Evolutionary conservation across 92 coral and sea anemone species (phyloP).

Genomic region (Phenganax marumi): DNA sequence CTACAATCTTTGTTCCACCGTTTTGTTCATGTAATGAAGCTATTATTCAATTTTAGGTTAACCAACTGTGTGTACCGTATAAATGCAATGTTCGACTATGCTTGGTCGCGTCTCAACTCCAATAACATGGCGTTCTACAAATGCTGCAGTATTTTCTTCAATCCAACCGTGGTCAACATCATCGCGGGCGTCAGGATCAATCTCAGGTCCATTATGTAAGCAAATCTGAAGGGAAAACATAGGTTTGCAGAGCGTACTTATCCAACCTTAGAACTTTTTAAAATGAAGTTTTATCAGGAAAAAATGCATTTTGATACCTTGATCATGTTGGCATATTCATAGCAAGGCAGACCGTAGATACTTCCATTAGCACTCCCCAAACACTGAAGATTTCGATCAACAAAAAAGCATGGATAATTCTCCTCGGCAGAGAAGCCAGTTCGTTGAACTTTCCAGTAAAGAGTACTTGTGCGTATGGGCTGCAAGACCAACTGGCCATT

Average conservation of each 20-base stretch:
- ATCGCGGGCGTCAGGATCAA: constrained; percentile 27
- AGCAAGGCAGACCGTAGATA: constrained; percentile 74
- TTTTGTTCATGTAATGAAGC: no score
- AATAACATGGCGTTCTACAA: constrained; percentile 43
- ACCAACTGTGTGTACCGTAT: constrained; percentile 62
- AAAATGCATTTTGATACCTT: constrained; percentile 56
- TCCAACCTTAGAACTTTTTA: no score
- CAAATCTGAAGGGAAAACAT: constrained; percentile 51
- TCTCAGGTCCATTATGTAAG: constrained; percentile 43
- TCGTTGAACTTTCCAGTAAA: constrained; percentile 75
- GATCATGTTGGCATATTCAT: constrained; percentile 78
- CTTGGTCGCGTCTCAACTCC: constrained; percentile 72
- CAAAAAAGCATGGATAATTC: constrained; percentile 67
- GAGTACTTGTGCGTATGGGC: constrained; percentile 65
- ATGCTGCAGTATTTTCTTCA: constrained; percentile 4
- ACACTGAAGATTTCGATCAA: constrained; percentile 21
- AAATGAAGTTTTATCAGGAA: no score
- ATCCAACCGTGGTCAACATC: background rate
- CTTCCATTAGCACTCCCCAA: constrained; percentile 24
- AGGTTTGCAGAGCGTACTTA: no score
- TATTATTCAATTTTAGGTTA: no score
- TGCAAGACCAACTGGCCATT: constrained; percentile 1
- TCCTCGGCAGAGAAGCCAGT: constrained; percentile 58
- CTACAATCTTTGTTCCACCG: no score
- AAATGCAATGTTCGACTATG: constrained; percentile 78